Evolutionary conservation across 2,888 invertebrate species (phyloP).

Genomic region (Pediacus dermestoides): DNA sequence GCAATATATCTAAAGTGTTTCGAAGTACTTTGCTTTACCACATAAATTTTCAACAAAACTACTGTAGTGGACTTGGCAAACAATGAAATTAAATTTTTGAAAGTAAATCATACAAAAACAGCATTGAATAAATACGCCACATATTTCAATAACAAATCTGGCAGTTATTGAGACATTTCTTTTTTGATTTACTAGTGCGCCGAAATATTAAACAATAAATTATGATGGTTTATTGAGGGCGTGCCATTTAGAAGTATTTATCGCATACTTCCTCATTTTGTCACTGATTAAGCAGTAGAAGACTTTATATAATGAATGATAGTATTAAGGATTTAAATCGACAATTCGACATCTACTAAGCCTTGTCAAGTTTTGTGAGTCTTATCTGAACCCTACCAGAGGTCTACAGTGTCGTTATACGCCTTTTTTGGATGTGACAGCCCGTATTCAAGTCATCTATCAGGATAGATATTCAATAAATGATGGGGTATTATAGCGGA

Average conservation of each 20-base stretch:
- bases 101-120: constrained; percentile 27
- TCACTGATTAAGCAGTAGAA: too few species aligned
- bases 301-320: constrained; percentile 25
- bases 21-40: constrained; percentile 29
- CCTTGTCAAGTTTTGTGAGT: constrained; percentile 28
- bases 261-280: too few species aligned
- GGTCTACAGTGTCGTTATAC: constrained; percentile 34
- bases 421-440: constrained; percentile 34
- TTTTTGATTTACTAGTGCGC: too few species aligned
- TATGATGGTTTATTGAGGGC: too few species aligned
- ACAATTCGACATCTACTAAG: constrained; percentile 29
- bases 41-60: constrained; percentile 26
- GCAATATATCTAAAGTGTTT: constrained; percentile 33
- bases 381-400: constrained; percentile 27
- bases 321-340: constrained; percentile 25
- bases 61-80: constrained; percentile 31
- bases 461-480: constrained; percentile 43
- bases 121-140: constrained; percentile 16
- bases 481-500: constrained; percentile 36
- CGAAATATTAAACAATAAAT: too few species aligned
- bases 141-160: constrained; percentile 14
- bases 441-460: constrained; percentile 39
- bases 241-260: too few species aligned
- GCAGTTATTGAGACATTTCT: constrained; percentile 17
- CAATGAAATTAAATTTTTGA: constrained; percentile 31